Evolutionary conservation across 2,113 vertebrate species (phyloP).

Genomic region (Diphyllodes magnificus): DNA sequence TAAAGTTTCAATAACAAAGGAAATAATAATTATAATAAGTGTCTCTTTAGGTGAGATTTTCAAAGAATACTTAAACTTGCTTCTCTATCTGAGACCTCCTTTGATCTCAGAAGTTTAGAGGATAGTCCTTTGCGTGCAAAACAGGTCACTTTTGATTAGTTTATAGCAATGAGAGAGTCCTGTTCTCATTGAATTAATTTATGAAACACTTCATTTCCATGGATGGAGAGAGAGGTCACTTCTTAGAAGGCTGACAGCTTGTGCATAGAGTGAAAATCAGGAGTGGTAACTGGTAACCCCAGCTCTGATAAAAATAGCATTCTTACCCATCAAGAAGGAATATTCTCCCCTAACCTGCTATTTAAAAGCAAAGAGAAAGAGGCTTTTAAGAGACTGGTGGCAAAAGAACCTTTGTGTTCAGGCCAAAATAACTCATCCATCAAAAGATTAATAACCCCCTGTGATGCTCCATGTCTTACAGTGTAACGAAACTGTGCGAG

Average conservation of each 20-base stretch:
- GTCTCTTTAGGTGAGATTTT: background rate
- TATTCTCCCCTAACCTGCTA: background rate
- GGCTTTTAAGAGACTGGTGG: no score
- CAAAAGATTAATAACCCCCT: no score
- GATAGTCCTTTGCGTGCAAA: background rate
- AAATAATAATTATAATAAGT: background rate
- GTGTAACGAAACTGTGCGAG: no score
- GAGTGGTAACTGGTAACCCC: background rate
- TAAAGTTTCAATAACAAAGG: background rate
- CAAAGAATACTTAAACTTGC: background rate
- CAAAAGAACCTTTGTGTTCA: no score
- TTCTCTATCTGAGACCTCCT: background rate
- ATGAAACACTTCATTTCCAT: background rate
- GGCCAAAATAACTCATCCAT: no score
- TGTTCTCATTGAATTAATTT: background rate
- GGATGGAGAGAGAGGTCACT: background rate
- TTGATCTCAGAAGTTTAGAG: background rate
- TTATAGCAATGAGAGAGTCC: background rate
- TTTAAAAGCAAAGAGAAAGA: no score
- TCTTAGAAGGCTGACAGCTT: background rate
- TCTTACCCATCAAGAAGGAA: background rate
- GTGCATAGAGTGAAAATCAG: background rate
- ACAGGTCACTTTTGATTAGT: background rate
- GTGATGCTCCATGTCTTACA: no score
- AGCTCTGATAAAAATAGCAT: background rate